These are phyloP conservation scores for Drosophila oshimai DNA, from an alignment of 1,140 invertebrate genomes.

Conservation along the genomic window DNA sequence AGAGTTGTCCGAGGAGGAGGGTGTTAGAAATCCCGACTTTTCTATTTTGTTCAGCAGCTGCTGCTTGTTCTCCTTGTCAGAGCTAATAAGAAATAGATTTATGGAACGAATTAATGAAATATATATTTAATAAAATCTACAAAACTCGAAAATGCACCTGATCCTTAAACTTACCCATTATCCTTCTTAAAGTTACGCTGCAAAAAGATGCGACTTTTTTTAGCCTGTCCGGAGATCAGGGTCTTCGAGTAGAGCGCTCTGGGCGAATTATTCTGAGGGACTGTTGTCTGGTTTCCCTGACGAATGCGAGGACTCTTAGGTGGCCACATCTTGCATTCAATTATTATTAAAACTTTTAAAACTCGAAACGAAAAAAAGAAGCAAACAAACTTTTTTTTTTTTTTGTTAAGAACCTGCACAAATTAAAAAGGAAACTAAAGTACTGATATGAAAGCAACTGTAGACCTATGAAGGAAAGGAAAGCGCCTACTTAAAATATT, in stretches of 20 bases:
- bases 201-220: constrained; percentile 12
- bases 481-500: not conserved
- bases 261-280: constrained; percentile 27
- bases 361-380: not conserved
- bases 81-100: not conserved
- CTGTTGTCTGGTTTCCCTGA: not conserved
- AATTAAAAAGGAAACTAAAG: constrained; percentile 3
- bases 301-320: constrained; percentile 56
- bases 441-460: not conserved
- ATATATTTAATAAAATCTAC: not conserved
- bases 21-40: constrained; percentile 33
- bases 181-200: constrained; percentile 26
- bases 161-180: constrained; percentile 17
- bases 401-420: constrained; percentile 2
- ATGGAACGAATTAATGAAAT: too few species aligned
- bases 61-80: constrained; percentile 5
- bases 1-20: constrained; percentile 60
- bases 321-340: constrained; percentile 32
- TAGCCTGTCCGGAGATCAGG: constrained; percentile 5
- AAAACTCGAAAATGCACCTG: not conserved
- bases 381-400: constrained; percentile 1
- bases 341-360: not conserved
- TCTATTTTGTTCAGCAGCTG: constrained; percentile 12
- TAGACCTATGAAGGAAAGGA: not conserved
- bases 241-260: constrained; percentile 43